A percentile compares a stretch with the other conserved stretches of the same genome.
Evolutionary conservation across 2,113 vertebrate species (phyloP).

Genomic region (Neodon shergylaensis): DNA sequence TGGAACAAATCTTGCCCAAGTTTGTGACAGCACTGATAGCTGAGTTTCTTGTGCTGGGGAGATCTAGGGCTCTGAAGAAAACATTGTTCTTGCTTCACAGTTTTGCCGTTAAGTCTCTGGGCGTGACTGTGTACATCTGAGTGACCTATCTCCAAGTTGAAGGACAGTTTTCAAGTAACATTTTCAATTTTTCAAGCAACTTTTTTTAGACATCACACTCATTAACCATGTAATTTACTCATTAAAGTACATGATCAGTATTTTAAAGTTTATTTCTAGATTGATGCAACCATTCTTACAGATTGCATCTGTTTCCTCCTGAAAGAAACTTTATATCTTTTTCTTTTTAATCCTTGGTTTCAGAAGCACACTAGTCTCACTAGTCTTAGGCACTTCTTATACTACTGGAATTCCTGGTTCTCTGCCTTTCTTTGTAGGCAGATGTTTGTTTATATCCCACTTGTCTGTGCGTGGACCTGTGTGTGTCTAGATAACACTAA

Average conservation of each 20-base stretch:
- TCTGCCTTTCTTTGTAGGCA: neutral
- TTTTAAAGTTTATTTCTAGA: neutral
- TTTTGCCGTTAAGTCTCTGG: neutral
- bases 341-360: neutral
- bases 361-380: neutral
- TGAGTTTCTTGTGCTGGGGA: neutral
- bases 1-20: neutral
- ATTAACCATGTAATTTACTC: neutral
- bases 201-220: neutral
- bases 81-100: neutral
- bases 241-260: neutral
- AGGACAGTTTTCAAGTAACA: neutral
- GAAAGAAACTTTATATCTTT: neutral
- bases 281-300: neutral
- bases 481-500: neutral
- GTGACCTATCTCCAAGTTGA: neutral
- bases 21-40: rapidly evolving
- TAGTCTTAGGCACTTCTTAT: neutral
- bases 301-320: neutral
- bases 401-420: neutral
- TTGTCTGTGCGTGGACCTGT: neutral
- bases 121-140: neutral
- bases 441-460: neutral
- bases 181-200: neutral
- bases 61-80: neutral